Evolutionary conservation across 2,797 vertebrate genomes (phyloP).

Genomic region (Hybognathus amarus): DNA sequence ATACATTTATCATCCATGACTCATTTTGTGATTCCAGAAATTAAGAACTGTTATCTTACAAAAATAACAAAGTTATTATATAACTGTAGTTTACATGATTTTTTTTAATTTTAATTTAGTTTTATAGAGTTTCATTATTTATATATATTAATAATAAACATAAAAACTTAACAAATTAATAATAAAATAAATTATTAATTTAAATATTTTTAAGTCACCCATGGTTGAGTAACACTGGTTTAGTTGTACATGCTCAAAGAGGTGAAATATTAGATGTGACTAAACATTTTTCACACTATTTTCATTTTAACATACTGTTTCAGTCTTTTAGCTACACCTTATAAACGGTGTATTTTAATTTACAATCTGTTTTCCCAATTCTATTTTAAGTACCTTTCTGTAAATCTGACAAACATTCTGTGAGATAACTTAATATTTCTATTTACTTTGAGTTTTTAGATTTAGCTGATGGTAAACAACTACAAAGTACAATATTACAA

Average conservation of each 20-base stretch:
- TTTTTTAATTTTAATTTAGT: background rate
- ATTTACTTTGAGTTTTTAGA: background rate
- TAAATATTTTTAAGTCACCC: background rate
- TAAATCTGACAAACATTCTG: background rate
- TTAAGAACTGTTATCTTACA: background rate
- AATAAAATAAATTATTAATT: background rate
- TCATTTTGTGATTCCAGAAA: background rate
- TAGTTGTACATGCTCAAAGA: background rate
- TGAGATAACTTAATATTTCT: background rate
- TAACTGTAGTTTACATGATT: too few species aligned
- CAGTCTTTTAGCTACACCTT: background rate
- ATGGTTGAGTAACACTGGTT: background rate
- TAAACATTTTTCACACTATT: background rate
- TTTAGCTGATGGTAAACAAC: background rate
- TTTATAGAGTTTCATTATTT: background rate
- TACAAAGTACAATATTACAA: background rate
- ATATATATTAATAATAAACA: background rate
- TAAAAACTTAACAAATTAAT: background rate
- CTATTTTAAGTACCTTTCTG: background rate
- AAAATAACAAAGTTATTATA: background rate
- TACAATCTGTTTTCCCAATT: background rate
- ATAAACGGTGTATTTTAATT: background rate
- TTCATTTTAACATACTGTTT: background rate
- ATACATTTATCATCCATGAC: background rate
- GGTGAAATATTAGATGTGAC: background rate